Base-by-base conservation (phyloP, 1,140 invertebrate genomes). In the Trigoniulus corallinus region DNA sequence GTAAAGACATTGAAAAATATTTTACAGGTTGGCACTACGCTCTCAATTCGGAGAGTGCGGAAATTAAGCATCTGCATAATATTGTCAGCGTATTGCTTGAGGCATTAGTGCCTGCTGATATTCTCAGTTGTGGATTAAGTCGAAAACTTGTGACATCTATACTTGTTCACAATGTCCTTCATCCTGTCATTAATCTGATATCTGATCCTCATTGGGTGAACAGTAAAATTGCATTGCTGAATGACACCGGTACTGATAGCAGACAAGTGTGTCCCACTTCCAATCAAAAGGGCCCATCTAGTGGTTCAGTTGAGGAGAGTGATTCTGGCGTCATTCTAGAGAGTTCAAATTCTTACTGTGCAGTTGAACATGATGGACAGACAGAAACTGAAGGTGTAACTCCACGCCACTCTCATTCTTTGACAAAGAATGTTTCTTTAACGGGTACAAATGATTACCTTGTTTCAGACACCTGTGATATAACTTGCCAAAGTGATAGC, bases 201-300 rank as follows among this genome's bases (percentile, higher is more conserved):
- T 55, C 54, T 51, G 55, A 61, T 57, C 58, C 58, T 37, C 34
- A 50, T 24, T 56, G 53, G 53, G 43, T 60, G 22, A 61, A 61
- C 29, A 44, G 44, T 22, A 43, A 47, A 7, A 34, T 34, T 7
- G 7, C 15, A 34, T 34, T 34, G 29, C 29, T 34, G 29, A n/a
- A n/a, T n/a, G n/a, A n/a, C n/a, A 34, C 15, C 7, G 29, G 29
- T 7, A 7, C 15, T 7, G 29, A 34, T 34, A 7, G 7, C 7
- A 15, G 15, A 7, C 7, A 7, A 7, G 29, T 34, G 15, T n/a
- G n/a, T n/a, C n/a, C n/a, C n/a, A n/a, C n/a, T n/a, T n/a, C n/a
- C n/a, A n/a, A n/a, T n/a, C n/a, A n/a, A n/a, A n/a, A n/a, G n/a
- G n/a, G n/a, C n/a, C n/a, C n/a, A n/a, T n/a, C n/a, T n/a, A n/a